phyloP scores from a whole-genome alignment of 1,140 invertebrate genomes.

The Panagrolaimus sp. region DNA sequence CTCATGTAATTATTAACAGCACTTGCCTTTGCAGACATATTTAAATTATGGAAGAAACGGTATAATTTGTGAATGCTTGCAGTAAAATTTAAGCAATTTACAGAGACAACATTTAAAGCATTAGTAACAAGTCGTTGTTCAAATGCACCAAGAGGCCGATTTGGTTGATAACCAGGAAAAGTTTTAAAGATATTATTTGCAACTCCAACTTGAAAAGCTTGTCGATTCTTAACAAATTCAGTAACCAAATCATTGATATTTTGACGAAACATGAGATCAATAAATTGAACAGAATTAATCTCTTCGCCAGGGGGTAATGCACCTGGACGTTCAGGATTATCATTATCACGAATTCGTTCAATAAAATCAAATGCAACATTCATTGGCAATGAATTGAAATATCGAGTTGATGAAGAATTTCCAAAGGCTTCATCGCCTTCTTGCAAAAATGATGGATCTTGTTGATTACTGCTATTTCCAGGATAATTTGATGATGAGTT shows the following conservation, averaged over 20 bases:
- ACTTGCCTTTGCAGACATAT: conserved; percentile 4
- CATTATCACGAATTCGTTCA: background rate
- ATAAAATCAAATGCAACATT: background rate
- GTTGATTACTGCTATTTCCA: background rate
- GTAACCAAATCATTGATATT: background rate
- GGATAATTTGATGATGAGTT: background rate
- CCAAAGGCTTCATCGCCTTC: background rate
- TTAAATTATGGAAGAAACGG: background rate
- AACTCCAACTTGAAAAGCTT: background rate
- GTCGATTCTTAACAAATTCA: background rate
- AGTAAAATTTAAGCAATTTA: conserved; percentile 13
- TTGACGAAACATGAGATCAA: background rate
- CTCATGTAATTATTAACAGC: background rate
- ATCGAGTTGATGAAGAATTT: background rate
- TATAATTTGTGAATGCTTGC: background rate
- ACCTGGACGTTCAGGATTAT: background rate
- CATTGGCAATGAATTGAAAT: conserved; percentile 5
- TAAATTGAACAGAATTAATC: background rate
- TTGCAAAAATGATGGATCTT: background rate
- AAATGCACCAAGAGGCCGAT: background rate
- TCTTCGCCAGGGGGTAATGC: background rate
- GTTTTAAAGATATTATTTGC: background rate
- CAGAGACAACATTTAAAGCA: conserved; percentile 6
- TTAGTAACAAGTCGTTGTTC: background rate
- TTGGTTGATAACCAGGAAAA: background rate